Conservation (phyloP, 2,797 vertebrate species). For the Cryptoblepharus egeriae region DNA sequence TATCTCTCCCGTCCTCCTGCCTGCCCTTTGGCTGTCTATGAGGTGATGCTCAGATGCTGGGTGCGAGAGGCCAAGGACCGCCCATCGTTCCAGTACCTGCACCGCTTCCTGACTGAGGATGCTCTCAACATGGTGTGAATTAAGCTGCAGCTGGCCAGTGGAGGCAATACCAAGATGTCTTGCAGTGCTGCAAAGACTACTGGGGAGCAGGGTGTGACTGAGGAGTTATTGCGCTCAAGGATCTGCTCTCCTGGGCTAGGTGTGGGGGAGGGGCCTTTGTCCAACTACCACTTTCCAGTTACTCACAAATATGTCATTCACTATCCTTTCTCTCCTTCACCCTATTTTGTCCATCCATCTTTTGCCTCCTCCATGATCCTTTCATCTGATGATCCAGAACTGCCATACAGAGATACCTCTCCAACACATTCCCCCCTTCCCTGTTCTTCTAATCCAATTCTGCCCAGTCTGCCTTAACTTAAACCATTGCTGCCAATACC, state of each 20-base stretch:
- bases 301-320: too few species aligned
- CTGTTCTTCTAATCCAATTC: background rate
- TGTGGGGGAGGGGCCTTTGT: background rate
- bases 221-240: constrained; percentile 37
- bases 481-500: background rate
- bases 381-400: background rate
- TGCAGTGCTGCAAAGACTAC: background rate
- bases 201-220: background rate
- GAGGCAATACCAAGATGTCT: background rate
- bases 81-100: constrained; percentile 87
- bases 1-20: constrained; percentile 86
- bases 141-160: background rate
- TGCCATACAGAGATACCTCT: background rate
- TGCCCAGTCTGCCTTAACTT: background rate
- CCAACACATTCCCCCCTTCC: background rate
- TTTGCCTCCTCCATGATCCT: background rate
- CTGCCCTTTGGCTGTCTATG: constrained; percentile 90
- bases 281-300: background rate
- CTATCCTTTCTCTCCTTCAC: background rate
- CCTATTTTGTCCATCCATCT: background rate
- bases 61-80: constrained; percentile 92
- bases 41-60: constrained; percentile 94
- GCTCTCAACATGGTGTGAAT: constrained; percentile 88
- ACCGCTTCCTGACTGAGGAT: constrained; percentile 87
- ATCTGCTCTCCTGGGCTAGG: background rate